phyloP scores from a whole-genome alignment of 92 coral and sea anemone species.

The Paragorgia papillata region DNA sequence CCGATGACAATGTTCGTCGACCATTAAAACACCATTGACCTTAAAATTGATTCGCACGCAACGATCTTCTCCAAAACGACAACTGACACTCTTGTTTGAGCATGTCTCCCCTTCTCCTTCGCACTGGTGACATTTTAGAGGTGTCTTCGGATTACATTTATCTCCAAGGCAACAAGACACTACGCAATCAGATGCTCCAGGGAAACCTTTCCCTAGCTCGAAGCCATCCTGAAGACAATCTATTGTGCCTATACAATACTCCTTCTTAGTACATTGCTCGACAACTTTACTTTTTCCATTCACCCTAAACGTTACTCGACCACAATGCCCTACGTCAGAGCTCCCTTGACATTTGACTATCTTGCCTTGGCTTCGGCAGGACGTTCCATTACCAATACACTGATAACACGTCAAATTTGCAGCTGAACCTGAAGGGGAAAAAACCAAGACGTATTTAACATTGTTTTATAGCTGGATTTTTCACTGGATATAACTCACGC shows the following conservation, averaged over 20 bases:
- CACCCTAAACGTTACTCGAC: not conserved
- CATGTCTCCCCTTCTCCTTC: slow-evolving; percentile 6
- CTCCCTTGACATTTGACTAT: not conserved
- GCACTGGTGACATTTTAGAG: not conserved
- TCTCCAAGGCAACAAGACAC: slow-evolving; percentile 12
- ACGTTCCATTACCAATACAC: not conserved
- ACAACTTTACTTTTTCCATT: not conserved
- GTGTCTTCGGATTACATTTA: not conserved
- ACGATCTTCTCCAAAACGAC: slow-evolving; percentile 2
- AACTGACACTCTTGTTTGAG: not conserved
- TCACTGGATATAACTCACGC: too few species aligned
- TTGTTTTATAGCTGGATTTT: too few species aligned
- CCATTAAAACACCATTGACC: slow-evolving; percentile 9
- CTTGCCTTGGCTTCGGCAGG: not conserved
- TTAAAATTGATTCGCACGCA: slow-evolving; percentile 12
- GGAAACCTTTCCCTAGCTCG: not conserved
- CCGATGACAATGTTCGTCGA: slow-evolving; percentile 21
- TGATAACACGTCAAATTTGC: too few species aligned
- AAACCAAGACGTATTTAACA: too few species aligned
- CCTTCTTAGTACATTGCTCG: not conserved
- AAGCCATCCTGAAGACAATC: slow-evolving; percentile 9
- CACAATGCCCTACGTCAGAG: not conserved
- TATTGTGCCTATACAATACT: not conserved
- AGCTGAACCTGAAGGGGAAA: too few species aligned
- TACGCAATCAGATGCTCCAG: not conserved